Conservation (phyloP, 2,797 vertebrate species). For the Rhincodon typus region DNA sequence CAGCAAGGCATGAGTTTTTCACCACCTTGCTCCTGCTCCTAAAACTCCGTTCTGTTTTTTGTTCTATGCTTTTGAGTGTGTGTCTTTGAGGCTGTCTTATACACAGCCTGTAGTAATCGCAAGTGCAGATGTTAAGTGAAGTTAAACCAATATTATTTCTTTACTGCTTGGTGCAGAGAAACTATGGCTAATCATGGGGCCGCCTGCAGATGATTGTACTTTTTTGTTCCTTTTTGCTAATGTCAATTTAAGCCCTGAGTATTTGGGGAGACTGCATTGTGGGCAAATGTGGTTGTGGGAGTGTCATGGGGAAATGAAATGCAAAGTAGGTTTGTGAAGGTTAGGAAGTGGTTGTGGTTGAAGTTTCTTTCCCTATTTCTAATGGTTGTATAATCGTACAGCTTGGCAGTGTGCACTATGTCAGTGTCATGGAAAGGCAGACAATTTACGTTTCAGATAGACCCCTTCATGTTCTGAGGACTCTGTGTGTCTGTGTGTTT, state of each 20-base stretch:
- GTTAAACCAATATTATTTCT: constrained; percentile 36
- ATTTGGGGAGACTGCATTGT: neutral
- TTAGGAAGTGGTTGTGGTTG: constrained; percentile 24
- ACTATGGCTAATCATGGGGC: constrained; percentile 33
- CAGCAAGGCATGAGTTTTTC: neutral
- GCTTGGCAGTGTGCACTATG: neutral
- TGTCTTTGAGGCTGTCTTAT: constrained; percentile 19
- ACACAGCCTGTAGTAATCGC: constrained; percentile 2
- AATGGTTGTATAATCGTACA: constrained; percentile 3
- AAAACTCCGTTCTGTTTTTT: constrained; percentile 24
- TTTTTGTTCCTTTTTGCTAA: neutral
- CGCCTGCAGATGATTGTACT: constrained; percentile 19
- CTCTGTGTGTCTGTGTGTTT: neutral
- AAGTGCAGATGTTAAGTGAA: constrained; percentile 31
- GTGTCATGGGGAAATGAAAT: constrained; percentile 1
- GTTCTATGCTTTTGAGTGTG: constrained; percentile 15
- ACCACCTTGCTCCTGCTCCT: neutral
- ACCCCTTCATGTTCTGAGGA: neutral
- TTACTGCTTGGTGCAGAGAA: constrained; percentile 23
- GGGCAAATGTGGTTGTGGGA: neutral
- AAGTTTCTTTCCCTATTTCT: constrained; percentile 9
- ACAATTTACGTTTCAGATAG: neutral
- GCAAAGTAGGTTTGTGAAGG: constrained; percentile 17
- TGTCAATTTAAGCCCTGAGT: neutral
- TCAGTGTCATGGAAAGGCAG: neutral